Conservation (phyloP, 2,888 invertebrate species). For the Leptopilina myrica region DNA sequence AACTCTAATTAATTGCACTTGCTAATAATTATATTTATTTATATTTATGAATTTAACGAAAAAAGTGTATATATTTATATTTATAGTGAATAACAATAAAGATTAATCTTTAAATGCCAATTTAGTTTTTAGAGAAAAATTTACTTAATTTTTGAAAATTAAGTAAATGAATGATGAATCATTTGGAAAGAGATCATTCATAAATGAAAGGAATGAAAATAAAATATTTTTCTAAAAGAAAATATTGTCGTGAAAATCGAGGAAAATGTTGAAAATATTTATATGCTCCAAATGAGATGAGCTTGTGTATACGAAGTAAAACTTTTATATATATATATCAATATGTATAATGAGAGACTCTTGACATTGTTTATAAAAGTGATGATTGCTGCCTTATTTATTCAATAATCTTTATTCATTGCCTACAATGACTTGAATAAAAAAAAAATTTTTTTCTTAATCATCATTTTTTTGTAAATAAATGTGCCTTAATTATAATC, state of each 20-base stretch:
- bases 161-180: too few species aligned
- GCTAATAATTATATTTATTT: too few species aligned
- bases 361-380: neutral
- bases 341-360: neutral
- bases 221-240: neutral
- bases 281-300: neutral
- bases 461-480: constrained; percentile 57
- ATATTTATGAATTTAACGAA: too few species aligned
- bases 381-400: constrained; percentile 35
- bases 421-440: constrained; percentile 4
- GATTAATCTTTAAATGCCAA: too few species aligned
- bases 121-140: too few species aligned
- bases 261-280: constrained; percentile 5
- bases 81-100: too few species aligned
- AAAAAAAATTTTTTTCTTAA: neutral
- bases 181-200: too few species aligned
- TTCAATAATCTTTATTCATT: constrained; percentile 15
- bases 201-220: neutral
- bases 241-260: neutral
- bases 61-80: too few species aligned
- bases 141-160: too few species aligned
- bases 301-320: constrained; percentile 5
- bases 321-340: too few species aligned
- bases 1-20: too few species aligned
- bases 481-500: constrained; percentile 63